Percentiles rank a stretch among this genome's conserved stretches.
phyloP scores from a whole-genome alignment of 2,113 vertebrate species.

The Hassar affinis region DNA sequence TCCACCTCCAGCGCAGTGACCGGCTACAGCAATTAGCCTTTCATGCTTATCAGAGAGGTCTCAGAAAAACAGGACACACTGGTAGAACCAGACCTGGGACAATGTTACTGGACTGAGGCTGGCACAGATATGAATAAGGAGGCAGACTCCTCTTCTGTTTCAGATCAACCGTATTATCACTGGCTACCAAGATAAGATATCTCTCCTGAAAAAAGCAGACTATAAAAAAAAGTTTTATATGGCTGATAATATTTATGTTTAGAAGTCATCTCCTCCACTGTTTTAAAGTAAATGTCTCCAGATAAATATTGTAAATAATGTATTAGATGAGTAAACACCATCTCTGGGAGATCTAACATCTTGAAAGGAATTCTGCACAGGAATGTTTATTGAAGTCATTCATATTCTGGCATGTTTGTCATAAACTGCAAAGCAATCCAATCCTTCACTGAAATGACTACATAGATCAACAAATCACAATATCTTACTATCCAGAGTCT shows the following conservation, averaged over 20 bases:
- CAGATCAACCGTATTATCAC: slow-evolving; percentile 30
- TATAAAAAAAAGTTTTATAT: slow-evolving; percentile 2
- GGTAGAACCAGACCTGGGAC: slow-evolving; percentile 14
- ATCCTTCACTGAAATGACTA: not conserved
- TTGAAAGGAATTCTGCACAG: not conserved
- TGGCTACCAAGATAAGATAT: slow-evolving; percentile 22
- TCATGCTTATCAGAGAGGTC: slow-evolving; percentile 40
- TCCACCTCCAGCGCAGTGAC: slow-evolving; percentile 14
- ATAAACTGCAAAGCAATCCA: not conserved
- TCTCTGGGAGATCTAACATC: slow-evolving; percentile 22
- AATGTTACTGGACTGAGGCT: not conserved
- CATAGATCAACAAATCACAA: not conserved
- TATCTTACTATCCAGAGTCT: not conserved
- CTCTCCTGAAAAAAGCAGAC: slow-evolving; percentile 8
- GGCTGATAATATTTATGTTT: slow-evolving; percentile 12
- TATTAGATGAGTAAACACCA: slow-evolving; percentile 14
- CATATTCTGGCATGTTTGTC: slow-evolving; percentile 10
- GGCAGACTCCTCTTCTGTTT: slow-evolving; percentile 8
- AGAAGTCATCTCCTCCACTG: slow-evolving; percentile 7
- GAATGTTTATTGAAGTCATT: not conserved
- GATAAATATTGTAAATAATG: slow-evolving; percentile 15
- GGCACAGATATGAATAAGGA: slow-evolving; percentile 2
- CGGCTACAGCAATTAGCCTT: slow-evolving; percentile 38
- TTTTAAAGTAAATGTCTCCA: slow-evolving; percentile 7
- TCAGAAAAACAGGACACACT: slow-evolving; percentile 3